Base-by-base conservation (phyloP, 2,113 vertebrate species). In the Ranitomeya variabilis region DNA sequence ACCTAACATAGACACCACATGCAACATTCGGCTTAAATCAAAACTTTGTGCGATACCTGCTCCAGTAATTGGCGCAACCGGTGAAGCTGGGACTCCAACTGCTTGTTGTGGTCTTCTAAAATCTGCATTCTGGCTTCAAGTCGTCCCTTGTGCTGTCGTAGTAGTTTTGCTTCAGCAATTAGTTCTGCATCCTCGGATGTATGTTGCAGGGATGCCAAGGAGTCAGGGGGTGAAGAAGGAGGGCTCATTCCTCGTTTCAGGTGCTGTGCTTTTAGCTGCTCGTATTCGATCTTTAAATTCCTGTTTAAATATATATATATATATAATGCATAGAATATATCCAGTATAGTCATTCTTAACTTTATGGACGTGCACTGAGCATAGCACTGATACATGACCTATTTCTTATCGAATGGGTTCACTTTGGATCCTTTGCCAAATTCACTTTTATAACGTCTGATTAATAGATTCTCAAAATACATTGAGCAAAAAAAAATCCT, bases 81-180 rank as follows among this genome's bases (percentile, higher is more conserved):
- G 82, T 97, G 96, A 45, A 99, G 97, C 93, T 99, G 98, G 54
- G 98, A 99, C 93, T 99, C 98, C 92, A 99, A 21, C 71, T 99
- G 98, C 80, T 97, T 98, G 91, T 99, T 99, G 92, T 99, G 98
- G 91, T 99, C 98, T 95, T 99, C 98, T 90, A 99, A 89, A 90
- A 99, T 98, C 91, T 98, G 97, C 98, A 99, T 99, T 92, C 98
- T 96, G 0, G 96, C 97, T 92, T 99, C 98, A 88, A 99, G 94
- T 0, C 97, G 96, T 10, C 98, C 97, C 92, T 99, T 99, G 93
- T 99, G 98, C 88, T 99, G 97, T 88, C 98, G 94, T 11, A 99
- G 95, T 59, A 99, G 96, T 87, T 98, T 99, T 2, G 95, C 96
- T 90, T 96, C 96, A 7, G 96, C 95, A 88, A 96, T 95, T 18